Base-by-base conservation (phyloP, 2,113 vertebrate species). In the Poecile atricapillus region DNA sequence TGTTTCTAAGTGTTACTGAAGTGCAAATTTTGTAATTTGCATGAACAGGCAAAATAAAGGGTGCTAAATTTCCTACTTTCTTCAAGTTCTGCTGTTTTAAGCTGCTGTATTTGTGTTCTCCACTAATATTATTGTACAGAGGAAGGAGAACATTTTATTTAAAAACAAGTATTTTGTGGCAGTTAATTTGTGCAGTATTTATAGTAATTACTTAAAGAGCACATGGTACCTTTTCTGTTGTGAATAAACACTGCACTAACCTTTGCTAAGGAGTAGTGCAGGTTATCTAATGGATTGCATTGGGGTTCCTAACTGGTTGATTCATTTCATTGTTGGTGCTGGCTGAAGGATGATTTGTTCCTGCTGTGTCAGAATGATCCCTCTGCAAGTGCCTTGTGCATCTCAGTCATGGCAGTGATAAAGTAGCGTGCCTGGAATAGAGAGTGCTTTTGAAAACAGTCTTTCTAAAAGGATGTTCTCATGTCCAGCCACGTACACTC, bases 1-100 rank as follows among this genome's bases (percentile, higher is more conserved):
- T 74, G 81, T 90, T 82, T 55, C 56, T 50, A 20, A 35, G 59
- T 90, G 90, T 90, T 93, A 74, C 68, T 86, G 22, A 76, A 93
- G 52, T 91, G 83, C 47, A 4, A 79, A 90, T 88, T 24, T 2
- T 64, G 30, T 37, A 49, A 78, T 94, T 95, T 93, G 82, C 76
- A 75, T 80, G 58, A 75, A 50, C 23, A 52, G 10, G 74, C 80
- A 83, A 88, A 93, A 85, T n/a, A 64, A 76, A 49, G 44, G 41
- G 35, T 81, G 56, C 41, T 86, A 21, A 30, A 87, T 90, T 97
- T 94, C 83, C n/a, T 78, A 10, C 64, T 52, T 96, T 89, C 69
- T 96, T 92, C 60, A 65, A 71, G 52, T 81, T 95, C 73, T 79
- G 52, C 77, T 94, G 22, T 93, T 93, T 76, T 3, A 6, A 78